Evolutionary conservation across 2,888 invertebrate species (phyloP), one percentile per base, ranked within the genome.

Genomic region (Cosmia pyralina): DNA sequence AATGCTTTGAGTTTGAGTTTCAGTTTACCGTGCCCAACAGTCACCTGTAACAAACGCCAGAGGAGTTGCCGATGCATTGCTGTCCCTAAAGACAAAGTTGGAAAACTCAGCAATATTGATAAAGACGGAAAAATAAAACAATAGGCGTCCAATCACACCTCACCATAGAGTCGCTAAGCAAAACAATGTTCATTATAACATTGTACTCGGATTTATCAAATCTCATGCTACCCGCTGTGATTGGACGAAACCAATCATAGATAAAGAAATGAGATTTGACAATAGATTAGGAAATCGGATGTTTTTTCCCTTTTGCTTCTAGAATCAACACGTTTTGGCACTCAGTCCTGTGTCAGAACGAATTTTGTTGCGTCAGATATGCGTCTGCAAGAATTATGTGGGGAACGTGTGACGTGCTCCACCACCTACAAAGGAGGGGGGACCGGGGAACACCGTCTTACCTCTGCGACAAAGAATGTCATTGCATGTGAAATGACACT

Each of bases 311-410:
- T 15, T 69, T 34, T 62, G 55, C 28, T 44, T 53, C 13, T 53
- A 28, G 17, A 38, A 58, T 52, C n/a, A 17, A 59, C 46, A 77
- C 53, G 59, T 82, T 63, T 66, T 19, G 17, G 58, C 77, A 70
- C 53, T 78, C 79, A 72, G 55, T 60, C 69, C 62, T 79, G 65
- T 75, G 68, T 63, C 71, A 58, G 71, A 76, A 75, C 66, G 63
- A 81, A 84, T 84, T 78, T 78, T 50, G 77, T 76, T 46, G 75
- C 75, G 82, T 85, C 81, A 81, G 81, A 82, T 87, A 84, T 86
- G 73, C 67, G 79, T 74, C 73, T 62, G 59, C 55, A 58, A 79
- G 77, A 87, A 82, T 86, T 82, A 85, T 85, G 69, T 74, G 59
- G 48, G 63, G 68, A 60, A 79, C 83, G 83, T 75, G 77, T 72